Evolutionary conservation across 2,888 invertebrate species (phyloP).

Genomic region (Drosophila pegasa): DNA sequence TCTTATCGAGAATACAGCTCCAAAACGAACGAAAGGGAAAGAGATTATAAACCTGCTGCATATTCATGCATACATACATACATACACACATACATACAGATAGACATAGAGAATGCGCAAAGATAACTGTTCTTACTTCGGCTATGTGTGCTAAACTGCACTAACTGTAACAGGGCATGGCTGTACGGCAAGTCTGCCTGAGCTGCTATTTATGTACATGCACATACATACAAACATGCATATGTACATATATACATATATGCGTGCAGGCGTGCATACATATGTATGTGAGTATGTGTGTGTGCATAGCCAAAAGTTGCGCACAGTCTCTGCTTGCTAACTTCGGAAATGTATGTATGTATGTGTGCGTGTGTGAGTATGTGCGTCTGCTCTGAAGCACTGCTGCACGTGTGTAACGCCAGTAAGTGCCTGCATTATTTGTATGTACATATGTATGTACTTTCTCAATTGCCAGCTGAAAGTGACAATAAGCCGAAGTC

Average conservation of each 20-base stretch:
- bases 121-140: conserved; percentile 10
- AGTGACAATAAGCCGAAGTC: conserved; percentile 37
- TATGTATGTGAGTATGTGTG: no score
- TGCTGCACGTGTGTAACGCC: conserved; percentile 15
- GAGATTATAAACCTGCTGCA: not conserved
- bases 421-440: no score
- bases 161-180: conserved; percentile 1
- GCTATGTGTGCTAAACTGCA: not conserved
- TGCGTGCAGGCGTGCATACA: no score
- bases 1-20: not conserved
- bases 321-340: conserved; percentile 15
- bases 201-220: not conserved
- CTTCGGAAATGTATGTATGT: not conserved
- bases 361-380: not conserved
- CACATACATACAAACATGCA: not conserved
- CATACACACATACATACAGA: not conserved
- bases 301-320: conserved; percentile 9
- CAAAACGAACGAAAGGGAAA: not conserved
- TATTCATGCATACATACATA: not conserved
- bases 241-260: not conserved
- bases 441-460: conserved; percentile 14
- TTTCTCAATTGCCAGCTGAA: conserved; percentile 48
- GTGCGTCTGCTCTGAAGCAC: conserved; percentile 5
- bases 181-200: not conserved
- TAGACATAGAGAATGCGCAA: not conserved